Conservation (phyloP, 2,113 vertebrate species). For the Aegithalos caudatus region DNA sequence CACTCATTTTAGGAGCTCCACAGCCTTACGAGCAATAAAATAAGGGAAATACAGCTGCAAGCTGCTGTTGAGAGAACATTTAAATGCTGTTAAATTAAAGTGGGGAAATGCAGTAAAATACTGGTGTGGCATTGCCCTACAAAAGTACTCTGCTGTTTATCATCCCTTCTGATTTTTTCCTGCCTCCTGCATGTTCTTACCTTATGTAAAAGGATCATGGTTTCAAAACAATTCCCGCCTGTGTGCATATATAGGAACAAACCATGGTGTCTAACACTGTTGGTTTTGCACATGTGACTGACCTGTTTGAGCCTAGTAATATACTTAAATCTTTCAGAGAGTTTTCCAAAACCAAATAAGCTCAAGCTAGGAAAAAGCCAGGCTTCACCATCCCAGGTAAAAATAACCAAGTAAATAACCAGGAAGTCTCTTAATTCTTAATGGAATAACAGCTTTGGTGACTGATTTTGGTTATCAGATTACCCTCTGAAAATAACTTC, state of each 20-base stretch:
- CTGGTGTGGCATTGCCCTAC: background rate
- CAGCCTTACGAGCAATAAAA: background rate
- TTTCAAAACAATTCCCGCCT: background rate
- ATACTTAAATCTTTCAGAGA: background rate
- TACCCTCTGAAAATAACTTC: constrained; percentile 51
- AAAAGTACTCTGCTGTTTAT: background rate
- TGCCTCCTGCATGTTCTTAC: background rate
- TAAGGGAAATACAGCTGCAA: background rate
- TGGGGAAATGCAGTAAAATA: background rate
- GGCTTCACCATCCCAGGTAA: background rate
- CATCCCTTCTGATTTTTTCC: background rate
- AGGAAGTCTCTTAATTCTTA: constrained; percentile 52
- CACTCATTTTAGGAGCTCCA: background rate
- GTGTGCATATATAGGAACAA: background rate
- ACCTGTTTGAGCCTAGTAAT: background rate
- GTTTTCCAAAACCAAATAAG: background rate
- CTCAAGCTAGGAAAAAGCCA: background rate
- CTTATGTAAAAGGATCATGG: background rate
- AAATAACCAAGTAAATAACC: constrained; percentile 55
- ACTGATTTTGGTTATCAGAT: constrained; percentile 60
- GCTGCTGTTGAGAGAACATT: background rate
- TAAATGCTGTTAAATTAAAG: background rate
- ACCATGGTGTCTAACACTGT: accelerated
- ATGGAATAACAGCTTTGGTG: constrained; percentile 50
- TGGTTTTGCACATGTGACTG: background rate